Evolutionary conservation across 2,888 invertebrate genomes (phyloP), one percentile per base, ranked within the genome.

Genomic region (Aethes cnicana): DNA sequence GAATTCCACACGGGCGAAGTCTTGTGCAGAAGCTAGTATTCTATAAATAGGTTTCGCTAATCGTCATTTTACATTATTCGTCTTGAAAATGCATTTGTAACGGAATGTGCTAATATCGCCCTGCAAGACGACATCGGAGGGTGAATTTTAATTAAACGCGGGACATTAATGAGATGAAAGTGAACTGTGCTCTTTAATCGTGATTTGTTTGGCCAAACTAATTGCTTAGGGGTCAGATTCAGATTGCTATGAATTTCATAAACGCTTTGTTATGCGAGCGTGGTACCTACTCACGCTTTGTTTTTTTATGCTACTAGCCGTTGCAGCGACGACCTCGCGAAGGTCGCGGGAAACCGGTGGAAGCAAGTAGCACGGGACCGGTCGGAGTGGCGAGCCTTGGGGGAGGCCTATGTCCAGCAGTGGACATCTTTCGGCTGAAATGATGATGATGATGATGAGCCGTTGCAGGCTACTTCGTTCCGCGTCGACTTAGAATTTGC

Each of bases 61-160:
- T n/a, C n/a, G n/a, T n/a, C n/a, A n/a, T n/a, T n/a, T n/a, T n/a
- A 25, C 35, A 46, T 44, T 39, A 46, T 32, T 39, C 28, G 25
- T 11, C 16, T 39, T 44, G 14, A 44, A 28, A 48, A 46, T 54
- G 53, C 49, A 53, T 54, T 60, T 58, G 58, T 62, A 54, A 57
- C 57, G 56, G 76, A 81, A 84, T 83, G 83, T 75, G 81, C 79
- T 84, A 86, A 87, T 86, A 86, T 84, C 80, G 74, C 77, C 80
- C 76, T 77, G 77, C 76, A 66, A 71, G 69, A 64, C 74, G 77
- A 79, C 80, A n/a, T n/a, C 77, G 69, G 75, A 77, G 87, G 87
- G 85, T 81, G 83, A 80, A 83, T 84, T 87, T 88, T 87, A 88
- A 88, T 88, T 87, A 88, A 88, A 88, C 81, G 79, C 76, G 74